A percentile compares a stretch with the other conserved stretches of the same genome.
These are phyloP conservation scores for Siderastrea radians DNA, from an alignment of 92 coral and sea anemone species.

Conservation along the genomic window DNA sequence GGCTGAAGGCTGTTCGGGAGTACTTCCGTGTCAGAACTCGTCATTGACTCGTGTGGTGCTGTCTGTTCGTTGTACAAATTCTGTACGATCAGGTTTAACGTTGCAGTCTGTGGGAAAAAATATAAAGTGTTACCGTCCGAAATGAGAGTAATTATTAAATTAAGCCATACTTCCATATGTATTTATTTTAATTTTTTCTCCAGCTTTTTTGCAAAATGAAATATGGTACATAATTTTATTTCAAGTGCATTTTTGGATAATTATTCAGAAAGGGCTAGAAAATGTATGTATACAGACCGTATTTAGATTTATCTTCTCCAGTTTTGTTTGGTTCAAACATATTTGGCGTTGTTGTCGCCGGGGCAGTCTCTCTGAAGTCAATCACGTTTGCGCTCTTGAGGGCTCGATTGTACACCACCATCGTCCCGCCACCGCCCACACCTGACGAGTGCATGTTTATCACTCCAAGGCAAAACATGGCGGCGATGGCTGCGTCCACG, in stretches of 20 bases:
- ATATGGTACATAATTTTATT: background rate
- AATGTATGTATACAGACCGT: conserved; percentile 14
- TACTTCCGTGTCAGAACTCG: too few species aligned
- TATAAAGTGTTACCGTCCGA: too few species aligned
- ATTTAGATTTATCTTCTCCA: background rate
- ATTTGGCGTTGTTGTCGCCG: conserved; percentile 54
- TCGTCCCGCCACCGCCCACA: background rate
- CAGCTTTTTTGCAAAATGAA: background rate
- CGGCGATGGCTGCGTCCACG: conserved; percentile 96
- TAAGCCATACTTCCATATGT: too few species aligned
- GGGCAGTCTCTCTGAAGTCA: conserved; percentile 70
- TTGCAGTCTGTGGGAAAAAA: too few species aligned
- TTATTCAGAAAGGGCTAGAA: background rate
- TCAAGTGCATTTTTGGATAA: background rate
- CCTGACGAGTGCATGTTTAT: too few species aligned
- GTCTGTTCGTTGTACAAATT: too few species aligned
- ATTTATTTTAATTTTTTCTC: too few species aligned
- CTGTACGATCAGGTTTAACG: too few species aligned
- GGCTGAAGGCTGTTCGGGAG: too few species aligned
- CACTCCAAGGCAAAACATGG: conserved; percentile 71
- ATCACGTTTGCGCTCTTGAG: background rate
- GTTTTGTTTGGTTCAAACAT: conserved; percentile 59
- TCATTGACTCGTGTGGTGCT: too few species aligned
- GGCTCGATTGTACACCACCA: conserved; percentile 73
- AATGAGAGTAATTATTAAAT: too few species aligned